Evolutionary conservation across 1,140 invertebrate genomes (phyloP), one percentile per base, ranked within the genome.

Genomic region (Drosophila bocqueti): DNA sequence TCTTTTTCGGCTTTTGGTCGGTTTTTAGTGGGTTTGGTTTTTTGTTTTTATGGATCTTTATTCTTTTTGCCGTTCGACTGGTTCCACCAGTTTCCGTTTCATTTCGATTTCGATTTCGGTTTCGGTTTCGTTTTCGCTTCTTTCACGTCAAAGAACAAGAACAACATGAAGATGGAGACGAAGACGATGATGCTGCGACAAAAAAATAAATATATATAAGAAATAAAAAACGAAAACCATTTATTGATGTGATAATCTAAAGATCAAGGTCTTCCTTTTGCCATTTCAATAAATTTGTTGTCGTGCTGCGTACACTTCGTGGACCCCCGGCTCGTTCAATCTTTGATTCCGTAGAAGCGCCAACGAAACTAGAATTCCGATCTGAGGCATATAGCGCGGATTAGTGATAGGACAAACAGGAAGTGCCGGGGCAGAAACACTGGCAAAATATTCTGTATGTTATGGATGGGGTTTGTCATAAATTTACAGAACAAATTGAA

Each of bases 201-300:
- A 77, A 73, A 75, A 75, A 52, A 66, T 45, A 69, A 65, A 74
- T 54, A 74, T 63, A 63, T 26, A 55, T 26, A 38, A 67, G 36
- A 29, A 69, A 31, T 36, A 76, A 45, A 79, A 79, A 64, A 75
- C 49, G 34, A 79, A 73, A 75, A 84, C 69, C 84, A 87, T 89
- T 87, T 87, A 89, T 87, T 87, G 85, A 87, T 84, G 84, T 87
- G 84, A 87, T 87, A 87, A 87, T 87, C 84, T 87, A 87, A 87
- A 87, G 84, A 87, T 87, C 84, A 87, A 87, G 84, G 84, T 87
- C 84, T 87, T 89, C 74, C 77, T 89, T 87, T 90, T 87, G 84
- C 85, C 84, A 90, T 87, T 87, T 84, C 69, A 81, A 87, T 78
- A 81, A 76, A 89, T 79, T 57, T 79, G 60, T 77, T 63, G 50